Base-by-base conservation (phyloP, 2,113 vertebrate species). In the Gymnarchus niloticus region DNA sequence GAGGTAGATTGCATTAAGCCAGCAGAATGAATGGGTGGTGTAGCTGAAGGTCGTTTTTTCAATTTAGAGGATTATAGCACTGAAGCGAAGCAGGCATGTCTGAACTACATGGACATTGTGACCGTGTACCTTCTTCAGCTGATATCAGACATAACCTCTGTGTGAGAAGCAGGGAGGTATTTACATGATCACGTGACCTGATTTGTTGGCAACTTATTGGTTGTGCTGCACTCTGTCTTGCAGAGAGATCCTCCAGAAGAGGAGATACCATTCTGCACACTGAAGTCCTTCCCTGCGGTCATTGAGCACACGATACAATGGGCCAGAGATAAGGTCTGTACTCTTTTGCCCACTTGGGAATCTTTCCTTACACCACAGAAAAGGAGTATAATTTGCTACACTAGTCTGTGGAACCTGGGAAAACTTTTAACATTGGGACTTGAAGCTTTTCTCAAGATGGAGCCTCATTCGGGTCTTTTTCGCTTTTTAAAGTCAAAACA, bases 281-380 rank as follows among this genome's bases (percentile, higher is more conserved):
- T 99, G 44, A 99, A 99, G 89, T 99, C 98, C 88, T 99, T 99
- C 89, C 98, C 98, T 88, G 97, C 97, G 85, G 95, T 97, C 86
- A 98, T 99, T 85, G 98, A 99, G 87, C 98, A 99, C 90, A 99
- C 98, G 0, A 99, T 99, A 92, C 98, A 99, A 54, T 99, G 98
- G 98, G 97, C 98, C 85, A 96, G 98, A 93, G 98, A 99, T 92
- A 99, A 99, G 96, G 98, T 98, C 91, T 89, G 51, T 41, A 14
- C 33, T 56, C 56, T 10, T 12, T 19, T 12, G n/a, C 54, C 3
- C 6, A 19, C 52, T 5, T 1, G 0, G 19, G 23, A 17, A 2
- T 49, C 10, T 5, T 49, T 49, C 51, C 46, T 85, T 80, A 10
- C 21, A 3, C 21, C 25, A 3, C 9, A 8, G 48, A 76, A 54